Base-by-base conservation (phyloP, 1,140 invertebrate species). In the Chironomus tepperi region DNA sequence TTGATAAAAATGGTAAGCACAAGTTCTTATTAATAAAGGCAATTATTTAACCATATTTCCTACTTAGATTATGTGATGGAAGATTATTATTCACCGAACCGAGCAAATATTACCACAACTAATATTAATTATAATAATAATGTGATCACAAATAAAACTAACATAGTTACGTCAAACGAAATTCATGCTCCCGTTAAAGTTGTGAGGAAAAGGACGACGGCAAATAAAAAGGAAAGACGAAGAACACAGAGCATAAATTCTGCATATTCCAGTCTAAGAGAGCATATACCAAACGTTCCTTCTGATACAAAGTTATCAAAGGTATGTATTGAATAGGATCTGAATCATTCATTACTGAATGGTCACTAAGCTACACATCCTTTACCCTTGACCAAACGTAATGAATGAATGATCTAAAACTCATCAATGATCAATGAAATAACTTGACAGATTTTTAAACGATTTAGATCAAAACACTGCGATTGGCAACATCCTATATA, bases 231-330 rank as follows among this genome's bases (percentile, higher is more conserved):
- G 81, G 96, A 98, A 81, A 83, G 96, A 64, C 81, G 95, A 78
- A 83, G 95, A 74, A 98, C 96, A 0, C 92, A 95, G 82, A 96
- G 92, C 77, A 97, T 98, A 77, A 98, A 98, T 84, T 95, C 91
- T 75, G 96, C 96, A 0, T 98, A 98, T 80, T 90, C 94, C 0
- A 91, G 95, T 79, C 85, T 98, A 0, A 83, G 96, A 3, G 94
- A 96, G 75, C 94, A 94, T 81, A 98, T 98, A 78, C 97, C 97
- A 0, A 97, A 98, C 79, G 95, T 98, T 7, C 96, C 96, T 0
- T 89, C 92, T 0, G 96, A 98, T 80, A 98, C 96, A 0, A 98
- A 98, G 83, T 82, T 97, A 72, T 94, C 93, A 8, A 96, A 96
- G 83, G 87, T 89, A 81, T 83, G 80, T 76, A 42, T 75, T 43